phyloP scores from a whole-genome alignment of 37 sponge, comb jelly and placozoan genomes.

The Bolinopsis microptera region DNA sequence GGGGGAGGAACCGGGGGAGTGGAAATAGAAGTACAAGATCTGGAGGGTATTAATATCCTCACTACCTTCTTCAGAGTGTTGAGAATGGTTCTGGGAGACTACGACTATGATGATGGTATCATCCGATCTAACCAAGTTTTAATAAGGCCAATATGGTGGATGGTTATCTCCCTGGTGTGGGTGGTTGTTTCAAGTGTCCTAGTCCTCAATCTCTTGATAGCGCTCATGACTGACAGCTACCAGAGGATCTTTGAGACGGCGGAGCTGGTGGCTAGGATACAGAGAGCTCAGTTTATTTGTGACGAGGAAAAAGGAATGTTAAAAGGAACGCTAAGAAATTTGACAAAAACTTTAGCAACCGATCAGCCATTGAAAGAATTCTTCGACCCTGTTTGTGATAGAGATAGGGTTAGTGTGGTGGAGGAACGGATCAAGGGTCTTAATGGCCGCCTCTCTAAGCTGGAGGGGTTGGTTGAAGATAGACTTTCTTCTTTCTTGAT shows the following conservation, averaged over 20 bases:
- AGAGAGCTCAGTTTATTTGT: not conserved
- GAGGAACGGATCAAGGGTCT: not conserved
- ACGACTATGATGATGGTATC: not conserved
- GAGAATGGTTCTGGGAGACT: constrained; percentile 14
- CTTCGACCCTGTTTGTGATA: constrained; percentile 24
- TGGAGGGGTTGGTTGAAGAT: not conserved
- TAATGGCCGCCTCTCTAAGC: not conserved
- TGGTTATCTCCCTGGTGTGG: not conserved
- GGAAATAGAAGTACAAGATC: not conserved
- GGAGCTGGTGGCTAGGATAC: not conserved
- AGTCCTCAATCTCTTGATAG: not conserved
- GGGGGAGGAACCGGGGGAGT: not conserved
- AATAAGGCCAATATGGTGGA: constrained; percentile 20
- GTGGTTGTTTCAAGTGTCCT: not conserved
- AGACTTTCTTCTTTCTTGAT: not conserved
- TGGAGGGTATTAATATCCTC: not conserved
- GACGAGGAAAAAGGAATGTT: not conserved
- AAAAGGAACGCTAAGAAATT: not conserved
- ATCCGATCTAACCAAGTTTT: not conserved
- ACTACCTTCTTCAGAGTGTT: not conserved
- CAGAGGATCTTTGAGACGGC: constrained; percentile 3
- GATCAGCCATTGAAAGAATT: not conserved
- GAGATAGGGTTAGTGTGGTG: not conserved
- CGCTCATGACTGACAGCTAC: constrained; percentile 19
- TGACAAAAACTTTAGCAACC: not conserved